Base-by-base conservation (phyloP, 2,888 invertebrate genomes). In the Ligdia adustata region DNA sequence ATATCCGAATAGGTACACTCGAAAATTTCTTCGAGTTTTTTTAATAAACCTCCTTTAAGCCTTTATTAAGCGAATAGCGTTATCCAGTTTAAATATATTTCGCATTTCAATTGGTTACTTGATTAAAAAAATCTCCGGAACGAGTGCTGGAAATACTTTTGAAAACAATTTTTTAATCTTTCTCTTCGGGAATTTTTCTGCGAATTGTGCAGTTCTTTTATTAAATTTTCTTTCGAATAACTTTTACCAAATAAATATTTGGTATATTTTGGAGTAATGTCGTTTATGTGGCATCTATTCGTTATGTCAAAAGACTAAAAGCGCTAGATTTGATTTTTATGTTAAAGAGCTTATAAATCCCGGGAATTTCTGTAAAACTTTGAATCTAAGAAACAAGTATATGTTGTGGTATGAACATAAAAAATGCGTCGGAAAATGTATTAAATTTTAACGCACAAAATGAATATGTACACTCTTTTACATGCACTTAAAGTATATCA, bases 31-130 rank as follows among this genome's bases (percentile, higher is more conserved):
- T 56, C 41, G 37, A 45, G 47, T 42, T 57, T 58, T 64, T 65
- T 57, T 59, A 66, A 66, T 69, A 73, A 69, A 64, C 62, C 54
- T 53, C 44, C 50, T 59, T 55, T 56, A 62, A 31, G 20, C 42
- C 62, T 70, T 66, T 60, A 63, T 62, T 57, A 58, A 62, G 51
- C 46, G 29, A 38, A 49, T 48, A 40, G 37, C 52, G 51, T 50
- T 54, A 56, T 49, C 41, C 41, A 62, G 54, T 60, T 43, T 44
- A 56, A 52, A 55, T 60, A 55, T 57, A 64, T 60, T 62, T 65
- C 34, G 46, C 51, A 59, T 60, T 65, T 55, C 47, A 52, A 59
- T 57, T 52, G 59, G 47, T 56, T 52, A 44, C 45, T 54, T 58
- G 57, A 63, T 62, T 61, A 64, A 68, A 64, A n/a, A 61, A 62